Evolutionary conservation across 35 echinoderm and acorn worm species (phyloP).

Genomic region (Holothuria glaberrima): DNA sequence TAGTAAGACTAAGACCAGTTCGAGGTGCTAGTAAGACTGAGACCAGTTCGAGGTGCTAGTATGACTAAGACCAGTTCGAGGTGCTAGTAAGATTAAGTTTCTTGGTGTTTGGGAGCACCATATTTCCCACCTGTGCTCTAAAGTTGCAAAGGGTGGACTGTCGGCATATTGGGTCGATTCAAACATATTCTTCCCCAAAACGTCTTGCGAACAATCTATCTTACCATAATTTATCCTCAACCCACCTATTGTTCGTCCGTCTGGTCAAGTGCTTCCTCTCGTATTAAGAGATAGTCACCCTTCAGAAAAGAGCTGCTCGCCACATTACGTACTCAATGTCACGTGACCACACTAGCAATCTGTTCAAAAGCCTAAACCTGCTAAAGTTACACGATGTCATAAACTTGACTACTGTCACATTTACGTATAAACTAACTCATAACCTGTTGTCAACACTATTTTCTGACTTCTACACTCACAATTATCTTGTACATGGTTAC

Average conservation of each 20-base stretch:
- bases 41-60: background rate
- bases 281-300: background rate
- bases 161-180: background rate
- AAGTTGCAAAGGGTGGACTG: background rate
- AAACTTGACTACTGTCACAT: background rate
- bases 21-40: background rate
- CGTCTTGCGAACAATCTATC: background rate
- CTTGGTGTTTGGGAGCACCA: conserved; percentile 3
- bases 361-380: background rate
- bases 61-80: background rate
- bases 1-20: background rate
- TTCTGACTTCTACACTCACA: background rate
- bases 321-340: background rate
- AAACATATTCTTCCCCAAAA: background rate
- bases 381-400: background rate
- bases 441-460: background rate
- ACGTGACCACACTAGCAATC: background rate
- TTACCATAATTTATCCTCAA: background rate
- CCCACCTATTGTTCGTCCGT: background rate
- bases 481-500: background rate
- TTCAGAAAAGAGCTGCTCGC: background rate
- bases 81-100: background rate
- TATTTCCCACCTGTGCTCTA: background rate
- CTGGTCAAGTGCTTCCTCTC: background rate
- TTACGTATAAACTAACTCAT: background rate